phyloP scores from a whole-genome alignment of 2,888 invertebrate genomes.

The Amiota minor region DNA sequence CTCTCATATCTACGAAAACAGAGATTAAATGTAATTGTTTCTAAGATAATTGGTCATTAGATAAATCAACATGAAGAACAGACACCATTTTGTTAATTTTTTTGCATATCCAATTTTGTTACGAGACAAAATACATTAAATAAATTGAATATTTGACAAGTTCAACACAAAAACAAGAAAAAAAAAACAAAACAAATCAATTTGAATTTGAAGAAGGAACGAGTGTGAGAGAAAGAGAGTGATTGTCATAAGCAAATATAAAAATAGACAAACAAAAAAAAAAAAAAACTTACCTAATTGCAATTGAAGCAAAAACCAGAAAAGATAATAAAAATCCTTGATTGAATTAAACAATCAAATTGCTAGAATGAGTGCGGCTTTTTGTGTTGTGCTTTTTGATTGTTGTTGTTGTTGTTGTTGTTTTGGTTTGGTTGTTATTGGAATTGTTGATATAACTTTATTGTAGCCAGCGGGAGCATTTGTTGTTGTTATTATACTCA shows the following conservation, averaged over 20 bases:
- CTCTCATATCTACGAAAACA: too few relatives aligned
- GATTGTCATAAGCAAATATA: conserved; percentile 9
- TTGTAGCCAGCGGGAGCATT: conserved; percentile 12
- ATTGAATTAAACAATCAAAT: conserved; percentile 36
- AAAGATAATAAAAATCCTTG: conserved; percentile 20
- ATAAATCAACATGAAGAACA: too few relatives aligned
- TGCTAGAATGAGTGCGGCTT: conserved; percentile 5
- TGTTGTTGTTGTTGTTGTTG: background rate
- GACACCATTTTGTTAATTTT: too few relatives aligned
- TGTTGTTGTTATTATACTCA: too few relatives aligned
- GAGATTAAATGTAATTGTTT: too few relatives aligned
- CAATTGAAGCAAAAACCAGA: conserved; percentile 16
- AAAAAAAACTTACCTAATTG: conserved; percentile 14
- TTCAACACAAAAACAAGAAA: background rate
- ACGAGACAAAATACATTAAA: background rate
- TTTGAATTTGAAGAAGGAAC: too few relatives aligned
- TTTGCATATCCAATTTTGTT: too few relatives aligned
- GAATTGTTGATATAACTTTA: background rate
- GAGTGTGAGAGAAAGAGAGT: background rate
- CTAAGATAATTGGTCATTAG: too few relatives aligned
- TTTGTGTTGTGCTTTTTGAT: conserved; percentile 19
- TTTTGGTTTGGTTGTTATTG: background rate
- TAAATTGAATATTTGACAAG: conserved; percentile 9
- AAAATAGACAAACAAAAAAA: background rate
- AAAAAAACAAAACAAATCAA: too few relatives aligned